Percentiles rank a stretch among this genome's conserved stretches.
Evolutionary conservation across 2,888 invertebrate genomes (phyloP).

Genomic region (Tinea semifulvella): DNA sequence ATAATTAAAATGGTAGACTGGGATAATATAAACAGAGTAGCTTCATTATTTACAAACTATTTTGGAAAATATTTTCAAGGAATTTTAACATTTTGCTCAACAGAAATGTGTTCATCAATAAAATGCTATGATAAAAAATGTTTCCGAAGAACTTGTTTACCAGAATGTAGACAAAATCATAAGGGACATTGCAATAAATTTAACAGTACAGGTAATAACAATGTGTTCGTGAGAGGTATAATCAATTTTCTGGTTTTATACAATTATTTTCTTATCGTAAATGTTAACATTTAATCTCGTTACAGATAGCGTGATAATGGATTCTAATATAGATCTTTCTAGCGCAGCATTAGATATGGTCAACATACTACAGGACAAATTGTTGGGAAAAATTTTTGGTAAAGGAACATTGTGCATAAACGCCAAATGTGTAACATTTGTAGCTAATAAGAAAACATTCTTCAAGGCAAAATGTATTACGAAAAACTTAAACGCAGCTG

Average conservation of each 20-base stretch:
- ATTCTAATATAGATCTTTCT: constrained; percentile 45
- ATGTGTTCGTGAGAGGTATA: background rate
- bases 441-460: constrained; percentile 42
- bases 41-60: constrained; percentile 48
- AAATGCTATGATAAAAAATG: constrained; percentile 47
- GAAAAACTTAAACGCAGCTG: constrained; percentile 37
- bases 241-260: background rate
- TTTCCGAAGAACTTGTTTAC: constrained; percentile 41
- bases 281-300: too few relatives aligned
- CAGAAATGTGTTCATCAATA: constrained; percentile 48
- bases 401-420: constrained; percentile 50
- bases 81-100: constrained; percentile 48
- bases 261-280: constrained; percentile 19
- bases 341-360: background rate
- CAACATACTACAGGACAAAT: background rate
- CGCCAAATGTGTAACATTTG: constrained; percentile 45
- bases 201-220: constrained; percentile 36
- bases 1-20: constrained; percentile 53
- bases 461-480: constrained; percentile 39
- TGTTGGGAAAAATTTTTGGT: constrained; percentile 43
- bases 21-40: constrained; percentile 47
- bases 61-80: constrained; percentile 55
- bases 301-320: constrained; percentile 49
- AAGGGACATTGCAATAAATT: constrained; percentile 48
- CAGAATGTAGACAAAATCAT: constrained; percentile 40